Conservation (phyloP, 2,797 vertebrate genomes). For the Poecilia velifera region DNA sequence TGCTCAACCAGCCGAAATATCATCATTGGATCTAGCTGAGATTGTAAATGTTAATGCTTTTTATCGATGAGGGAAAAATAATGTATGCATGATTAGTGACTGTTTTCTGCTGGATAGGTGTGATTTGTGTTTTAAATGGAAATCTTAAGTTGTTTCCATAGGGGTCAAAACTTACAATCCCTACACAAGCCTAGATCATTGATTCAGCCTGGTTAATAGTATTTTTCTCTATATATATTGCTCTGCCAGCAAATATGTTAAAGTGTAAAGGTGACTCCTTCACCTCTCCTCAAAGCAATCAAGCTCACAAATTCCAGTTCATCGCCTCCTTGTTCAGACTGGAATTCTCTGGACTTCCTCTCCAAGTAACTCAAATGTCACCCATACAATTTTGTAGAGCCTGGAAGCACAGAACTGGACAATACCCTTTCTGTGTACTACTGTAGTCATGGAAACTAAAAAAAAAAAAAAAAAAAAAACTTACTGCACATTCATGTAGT, state of each 20-base stretch:
- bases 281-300: not conserved
- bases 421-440: too few species aligned
- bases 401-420: not conserved
- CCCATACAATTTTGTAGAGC: not conserved
- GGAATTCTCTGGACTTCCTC: not conserved
- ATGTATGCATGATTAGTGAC: not conserved
- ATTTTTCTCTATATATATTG: not conserved
- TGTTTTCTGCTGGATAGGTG: not conserved
- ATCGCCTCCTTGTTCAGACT: slow-evolving; percentile 7
- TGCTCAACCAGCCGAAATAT: not conserved
- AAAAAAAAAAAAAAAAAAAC: not conserved
- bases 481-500: not conserved
- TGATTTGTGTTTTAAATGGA: not conserved
- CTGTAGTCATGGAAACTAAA: not conserved
- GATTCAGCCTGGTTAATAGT: too few species aligned
- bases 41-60: not conserved
- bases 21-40: not conserved
- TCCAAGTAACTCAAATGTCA: not conserved
- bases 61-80: not conserved
- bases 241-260: not conserved
- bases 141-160: not conserved
- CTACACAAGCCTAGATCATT: not conserved
- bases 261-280: not conserved
- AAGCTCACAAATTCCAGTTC: not conserved
- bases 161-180: not conserved